Conservation (phyloP, 2,888 invertebrate species). For the Bellardia pandia region DNA sequence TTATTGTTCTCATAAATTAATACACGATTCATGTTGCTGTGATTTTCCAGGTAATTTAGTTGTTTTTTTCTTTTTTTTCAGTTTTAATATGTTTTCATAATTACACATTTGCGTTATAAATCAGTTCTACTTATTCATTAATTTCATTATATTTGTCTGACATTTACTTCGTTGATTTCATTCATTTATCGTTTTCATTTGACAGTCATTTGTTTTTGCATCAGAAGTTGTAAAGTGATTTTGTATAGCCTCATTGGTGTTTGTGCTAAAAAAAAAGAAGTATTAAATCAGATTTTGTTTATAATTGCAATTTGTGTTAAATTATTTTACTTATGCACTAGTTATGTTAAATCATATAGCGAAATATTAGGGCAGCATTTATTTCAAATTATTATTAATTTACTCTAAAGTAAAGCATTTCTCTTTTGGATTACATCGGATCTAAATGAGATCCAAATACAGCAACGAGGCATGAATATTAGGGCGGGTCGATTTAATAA, state of each 20-base stretch:
- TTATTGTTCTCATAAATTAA: constrained; percentile 90
- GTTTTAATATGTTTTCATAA: constrained; percentile 16
- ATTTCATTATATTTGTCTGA: constrained; percentile 9
- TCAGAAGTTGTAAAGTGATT: background rate
- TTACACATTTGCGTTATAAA: constrained; percentile 5
- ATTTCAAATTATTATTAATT: too few relatives aligned
- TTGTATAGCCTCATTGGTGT: background rate
- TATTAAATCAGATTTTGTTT: too few relatives aligned
- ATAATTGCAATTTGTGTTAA: too few relatives aligned
- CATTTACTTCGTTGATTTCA: constrained; percentile 18
- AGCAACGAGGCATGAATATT: too few relatives aligned
- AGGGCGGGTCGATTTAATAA: too few relatives aligned
- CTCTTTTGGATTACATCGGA: too few relatives aligned
- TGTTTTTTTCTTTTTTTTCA: constrained; percentile 14
- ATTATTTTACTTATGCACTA: too few relatives aligned
- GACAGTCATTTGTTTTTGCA: background rate
- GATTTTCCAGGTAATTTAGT: constrained; percentile 83
- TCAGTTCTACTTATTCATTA: constrained; percentile 32
- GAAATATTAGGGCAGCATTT: too few relatives aligned
- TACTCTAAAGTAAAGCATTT: too few relatives aligned
- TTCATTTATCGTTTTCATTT: constrained; percentile 5
- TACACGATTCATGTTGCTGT: constrained; percentile 92
- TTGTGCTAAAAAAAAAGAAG: background rate
- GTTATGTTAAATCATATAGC: too few relatives aligned
- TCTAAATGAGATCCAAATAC: too few relatives aligned